These are phyloP conservation scores for Meloidogyne hapla DNA, from an alignment of 1,140 invertebrate genomes.

Conservation along the genomic window DNA sequence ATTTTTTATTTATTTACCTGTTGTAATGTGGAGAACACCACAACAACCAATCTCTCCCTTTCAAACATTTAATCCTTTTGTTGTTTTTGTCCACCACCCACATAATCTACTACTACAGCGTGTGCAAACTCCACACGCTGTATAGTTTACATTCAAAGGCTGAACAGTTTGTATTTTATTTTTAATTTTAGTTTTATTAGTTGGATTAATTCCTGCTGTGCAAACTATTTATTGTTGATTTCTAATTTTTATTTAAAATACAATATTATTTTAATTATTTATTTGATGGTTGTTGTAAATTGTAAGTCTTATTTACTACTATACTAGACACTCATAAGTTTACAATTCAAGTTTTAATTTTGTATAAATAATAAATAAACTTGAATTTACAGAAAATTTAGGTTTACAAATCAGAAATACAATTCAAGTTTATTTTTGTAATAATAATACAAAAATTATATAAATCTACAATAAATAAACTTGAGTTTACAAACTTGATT, in stretches of 20 bases:
- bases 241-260: not conserved
- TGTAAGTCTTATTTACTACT: too few relatives aligned
- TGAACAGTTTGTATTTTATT: not conserved
- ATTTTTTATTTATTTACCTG: too few relatives aligned
- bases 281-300: not conserved
- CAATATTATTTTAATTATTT: not conserved
- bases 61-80: conserved; percentile 2
- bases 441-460: too few relatives aligned
- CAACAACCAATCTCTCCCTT: not conserved
- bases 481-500: not conserved
- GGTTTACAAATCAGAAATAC: too few relatives aligned
- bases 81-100: not conserved
- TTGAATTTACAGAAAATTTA: too few relatives aligned
- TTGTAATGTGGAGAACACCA: not conserved
- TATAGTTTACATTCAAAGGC: not conserved
- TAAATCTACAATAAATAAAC: too few relatives aligned
- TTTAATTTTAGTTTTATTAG: not conserved
- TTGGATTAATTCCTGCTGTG: not conserved
- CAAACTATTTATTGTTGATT: not conserved
- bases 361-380: too few relatives aligned
- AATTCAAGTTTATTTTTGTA: too few relatives aligned
- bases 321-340: too few relatives aligned
- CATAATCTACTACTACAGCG: not conserved
- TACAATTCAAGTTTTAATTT: too few relatives aligned
- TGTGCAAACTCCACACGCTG: conserved; percentile 1